Percentiles rank a stretch among this genome's conserved stretches.
Conservation (phyloP, 1,140 invertebrate species). For the Nixonia krombeini region DNA sequence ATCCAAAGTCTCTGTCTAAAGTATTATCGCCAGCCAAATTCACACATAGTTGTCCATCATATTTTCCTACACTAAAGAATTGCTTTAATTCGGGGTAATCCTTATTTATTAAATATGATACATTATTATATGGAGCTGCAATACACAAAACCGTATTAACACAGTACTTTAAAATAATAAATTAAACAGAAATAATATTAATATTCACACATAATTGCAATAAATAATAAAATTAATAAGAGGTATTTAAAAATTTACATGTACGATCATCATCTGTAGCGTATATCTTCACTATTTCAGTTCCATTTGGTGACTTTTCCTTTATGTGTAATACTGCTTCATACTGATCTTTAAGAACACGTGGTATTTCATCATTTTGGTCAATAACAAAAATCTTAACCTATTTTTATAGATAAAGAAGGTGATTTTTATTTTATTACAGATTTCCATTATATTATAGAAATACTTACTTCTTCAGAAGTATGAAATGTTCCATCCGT, state of each 20-base stretch:
- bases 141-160: neutral
- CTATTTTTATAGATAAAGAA: neutral
- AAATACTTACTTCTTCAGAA: neutral
- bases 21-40: constrained; percentile 61
- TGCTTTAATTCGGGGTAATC: constrained; percentile 60
- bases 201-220: too few relatives aligned
- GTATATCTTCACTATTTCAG: constrained; percentile 58
- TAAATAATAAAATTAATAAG: too few relatives aligned
- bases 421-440: too few relatives aligned
- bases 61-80: constrained; percentile 69
- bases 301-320: constrained; percentile 34
- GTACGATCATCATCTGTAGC: constrained; percentile 72
- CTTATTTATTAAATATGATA: constrained; percentile 37
- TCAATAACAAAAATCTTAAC: constrained; percentile 1
- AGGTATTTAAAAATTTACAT: constrained; percentile 9
- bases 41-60: constrained; percentile 63
- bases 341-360: neutral
- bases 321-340: neutral
- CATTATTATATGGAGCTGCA: constrained; percentile 44
- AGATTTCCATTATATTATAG: neutral
- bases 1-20: constrained; percentile 70
- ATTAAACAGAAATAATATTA: too few relatives aligned
- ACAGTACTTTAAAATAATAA: too few relatives aligned
- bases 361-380: constrained; percentile 1
- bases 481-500: neutral